phyloP scores from a whole-genome alignment of 2,113 vertebrate species.

The Guaruba guarouba region DNA sequence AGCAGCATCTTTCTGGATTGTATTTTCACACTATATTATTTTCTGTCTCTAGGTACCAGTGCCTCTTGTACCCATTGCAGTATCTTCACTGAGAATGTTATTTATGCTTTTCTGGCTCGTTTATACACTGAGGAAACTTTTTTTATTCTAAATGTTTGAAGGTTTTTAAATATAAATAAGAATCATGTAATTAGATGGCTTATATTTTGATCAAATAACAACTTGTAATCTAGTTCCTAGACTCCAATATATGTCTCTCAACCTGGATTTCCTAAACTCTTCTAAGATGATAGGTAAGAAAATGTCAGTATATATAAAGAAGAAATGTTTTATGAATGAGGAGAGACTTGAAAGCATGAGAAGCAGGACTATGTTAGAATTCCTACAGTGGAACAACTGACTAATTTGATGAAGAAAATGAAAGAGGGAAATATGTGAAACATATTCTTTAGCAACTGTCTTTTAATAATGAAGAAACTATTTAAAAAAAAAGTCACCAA shows the following conservation, averaged over 20 bases:
- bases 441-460: not conserved
- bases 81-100: not conserved
- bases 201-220: not conserved
- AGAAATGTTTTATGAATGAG: slow-evolving; percentile 26
- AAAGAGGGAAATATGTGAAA: not conserved
- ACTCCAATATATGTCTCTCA: not conserved
- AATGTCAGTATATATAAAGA: not conserved
- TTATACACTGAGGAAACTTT: not conserved
- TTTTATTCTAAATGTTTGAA: not conserved
- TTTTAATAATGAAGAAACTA: not conserved
- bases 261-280: not conserved
- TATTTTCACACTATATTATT: not conserved
- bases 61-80: not conserved
- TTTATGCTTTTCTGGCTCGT: not conserved
- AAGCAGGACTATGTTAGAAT: not conserved
- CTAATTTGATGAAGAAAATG: slow-evolving; percentile 31
- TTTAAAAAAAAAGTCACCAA: not conserved
- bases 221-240: not conserved
- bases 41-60: not conserved
- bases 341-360: not conserved
- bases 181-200: not conserved
- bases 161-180: not conserved
- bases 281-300: not conserved
- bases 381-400: not conserved
- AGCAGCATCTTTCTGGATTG: not conserved